Evolutionary conservation across 2,113 vertebrate species (phyloP).

Genomic region (Rhinichthys klamathensis): DNA sequence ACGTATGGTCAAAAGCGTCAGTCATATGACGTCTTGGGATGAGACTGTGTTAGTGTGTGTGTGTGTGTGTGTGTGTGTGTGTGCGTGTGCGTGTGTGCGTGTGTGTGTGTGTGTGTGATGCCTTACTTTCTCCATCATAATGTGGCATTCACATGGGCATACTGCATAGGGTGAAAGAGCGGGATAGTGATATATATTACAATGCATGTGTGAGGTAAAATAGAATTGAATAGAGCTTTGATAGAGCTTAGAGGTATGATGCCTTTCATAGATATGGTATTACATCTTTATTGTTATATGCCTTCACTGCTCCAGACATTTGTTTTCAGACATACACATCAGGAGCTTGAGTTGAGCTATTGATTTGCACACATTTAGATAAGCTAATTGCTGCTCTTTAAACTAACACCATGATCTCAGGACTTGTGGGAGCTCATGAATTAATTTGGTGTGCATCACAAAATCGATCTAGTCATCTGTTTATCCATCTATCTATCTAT

Average conservation of each 20-base stretch:
- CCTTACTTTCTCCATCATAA: background rate
- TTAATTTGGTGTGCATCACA: too few species aligned
- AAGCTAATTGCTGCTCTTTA: too few species aligned
- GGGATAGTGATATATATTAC: background rate
- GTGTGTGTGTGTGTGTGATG: background rate
- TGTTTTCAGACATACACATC: background rate
- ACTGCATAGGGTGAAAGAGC: background rate
- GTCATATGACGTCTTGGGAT: too few species aligned
- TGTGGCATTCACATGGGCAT: constrained; percentile 3
- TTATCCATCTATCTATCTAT: too few species aligned
- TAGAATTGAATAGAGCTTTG: too few species aligned
- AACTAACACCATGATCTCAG: too few species aligned
- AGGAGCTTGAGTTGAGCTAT: background rate
- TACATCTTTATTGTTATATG: background rate
- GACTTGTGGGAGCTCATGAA: too few species aligned
- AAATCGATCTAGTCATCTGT: too few species aligned
- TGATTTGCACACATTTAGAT: constrained; percentile 19
- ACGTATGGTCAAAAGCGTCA: too few species aligned
- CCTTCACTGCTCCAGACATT: background rate
- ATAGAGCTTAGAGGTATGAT: too few species aligned
- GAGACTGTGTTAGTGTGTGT: background rate
- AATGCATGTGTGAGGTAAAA: background rate
- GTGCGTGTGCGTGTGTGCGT: background rate
- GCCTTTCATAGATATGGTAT: too few species aligned
- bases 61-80: background rate